Conservation (phyloP, 2,113 vertebrate species). For the Spheniscus mendiculus region DNA sequence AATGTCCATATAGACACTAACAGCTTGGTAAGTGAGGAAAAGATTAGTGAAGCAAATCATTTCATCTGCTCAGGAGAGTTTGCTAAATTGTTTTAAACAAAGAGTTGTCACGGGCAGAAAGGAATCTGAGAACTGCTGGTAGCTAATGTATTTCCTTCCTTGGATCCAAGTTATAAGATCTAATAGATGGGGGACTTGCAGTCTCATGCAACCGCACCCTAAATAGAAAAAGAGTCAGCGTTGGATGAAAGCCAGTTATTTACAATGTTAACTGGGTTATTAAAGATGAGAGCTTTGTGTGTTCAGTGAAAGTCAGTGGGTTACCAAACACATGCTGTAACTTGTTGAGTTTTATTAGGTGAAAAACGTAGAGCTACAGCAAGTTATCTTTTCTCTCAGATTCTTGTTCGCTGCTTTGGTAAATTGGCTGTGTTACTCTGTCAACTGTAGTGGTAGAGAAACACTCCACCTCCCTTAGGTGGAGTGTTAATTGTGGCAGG, state of each 20-base stretch:
- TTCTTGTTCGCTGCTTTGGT: background rate
- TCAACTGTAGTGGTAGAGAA: background rate
- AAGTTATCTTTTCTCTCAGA: background rate
- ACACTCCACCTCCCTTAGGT: background rate
- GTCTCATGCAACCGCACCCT: background rate
- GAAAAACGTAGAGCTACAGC: background rate
- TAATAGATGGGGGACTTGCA: background rate
- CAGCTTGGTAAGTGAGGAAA: background rate
- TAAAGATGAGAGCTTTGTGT: background rate
- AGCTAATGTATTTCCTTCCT: background rate
- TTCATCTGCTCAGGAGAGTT: background rate
- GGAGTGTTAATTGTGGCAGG: background rate
- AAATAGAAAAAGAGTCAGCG: background rate
- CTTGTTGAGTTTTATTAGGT: background rate
- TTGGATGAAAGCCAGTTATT: background rate
- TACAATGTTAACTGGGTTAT: background rate
- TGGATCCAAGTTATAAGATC: background rate
- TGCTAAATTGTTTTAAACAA: conserved; percentile 10
- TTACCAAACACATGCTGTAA: background rate
- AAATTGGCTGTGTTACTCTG: background rate
- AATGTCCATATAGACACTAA: background rate
- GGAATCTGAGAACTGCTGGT: background rate
- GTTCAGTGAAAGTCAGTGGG: background rate
- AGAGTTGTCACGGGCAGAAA: background rate
- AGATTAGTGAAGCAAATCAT: background rate